Percentiles rank a stretch among this genome's conserved stretches.
Evolutionary conservation across 2,113 vertebrate species (phyloP).

Genomic region (Sturnus vulgaris): DNA sequence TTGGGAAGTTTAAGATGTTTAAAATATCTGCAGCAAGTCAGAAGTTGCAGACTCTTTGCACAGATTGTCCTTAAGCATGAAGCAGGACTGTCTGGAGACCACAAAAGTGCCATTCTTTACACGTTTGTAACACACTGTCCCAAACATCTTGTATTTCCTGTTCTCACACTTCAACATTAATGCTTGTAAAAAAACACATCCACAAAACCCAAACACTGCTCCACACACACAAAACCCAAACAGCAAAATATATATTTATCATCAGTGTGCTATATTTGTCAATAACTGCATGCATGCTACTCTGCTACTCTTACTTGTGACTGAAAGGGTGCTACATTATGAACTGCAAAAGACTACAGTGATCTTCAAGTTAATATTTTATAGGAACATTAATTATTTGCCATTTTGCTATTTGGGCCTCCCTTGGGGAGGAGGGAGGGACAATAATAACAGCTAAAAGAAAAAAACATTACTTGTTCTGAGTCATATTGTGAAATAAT

Average conservation of each 20-base stretch:
- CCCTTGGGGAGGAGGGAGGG: fast-evolving
- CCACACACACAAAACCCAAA: not conserved
- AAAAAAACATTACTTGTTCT: not conserved
- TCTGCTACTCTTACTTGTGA: not conserved
- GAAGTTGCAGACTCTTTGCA: not conserved
- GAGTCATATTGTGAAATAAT: not conserved
- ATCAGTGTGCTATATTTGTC: not conserved
- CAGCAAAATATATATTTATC: not conserved
- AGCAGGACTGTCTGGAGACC: not conserved
- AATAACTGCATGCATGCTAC: not conserved
- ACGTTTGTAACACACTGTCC: not conserved
- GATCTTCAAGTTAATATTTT: not conserved
- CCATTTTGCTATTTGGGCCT: not conserved
- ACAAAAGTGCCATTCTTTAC: not conserved
- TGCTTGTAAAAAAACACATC: not conserved
- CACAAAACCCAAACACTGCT: not conserved
- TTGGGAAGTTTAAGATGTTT: not conserved
- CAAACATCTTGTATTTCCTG: not conserved
- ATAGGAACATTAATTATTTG: not conserved
- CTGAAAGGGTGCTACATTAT: not conserved
- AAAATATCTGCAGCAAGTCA: not conserved
- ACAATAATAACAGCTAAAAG: not conserved
- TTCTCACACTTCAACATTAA: not conserved
- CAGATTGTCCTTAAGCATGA: not conserved
- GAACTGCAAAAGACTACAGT: not conserved